Percentiles rank a stretch among this genome's conserved stretches.
These are phyloP conservation scores for Sardina pilchardus DNA, from an alignment of 2,113 vertebrate genomes.

Conservation along the genomic window DNA sequence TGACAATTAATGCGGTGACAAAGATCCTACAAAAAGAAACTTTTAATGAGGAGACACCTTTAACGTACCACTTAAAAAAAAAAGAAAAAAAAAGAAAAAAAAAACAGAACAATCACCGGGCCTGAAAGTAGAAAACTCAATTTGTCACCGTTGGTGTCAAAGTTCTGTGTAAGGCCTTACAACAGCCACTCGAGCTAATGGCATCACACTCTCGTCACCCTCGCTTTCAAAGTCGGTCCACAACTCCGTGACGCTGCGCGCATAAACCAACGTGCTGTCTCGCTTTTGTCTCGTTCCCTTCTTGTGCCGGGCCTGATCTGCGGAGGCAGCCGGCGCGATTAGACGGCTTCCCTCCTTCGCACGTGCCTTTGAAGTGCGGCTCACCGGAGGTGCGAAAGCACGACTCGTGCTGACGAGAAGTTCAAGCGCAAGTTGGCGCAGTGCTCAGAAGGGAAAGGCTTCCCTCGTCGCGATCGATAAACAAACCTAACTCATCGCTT, in stretches of 20 bases:
- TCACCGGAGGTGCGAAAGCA: too few relatives aligned
- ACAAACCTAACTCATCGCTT: not conserved
- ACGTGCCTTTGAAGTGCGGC: not conserved
- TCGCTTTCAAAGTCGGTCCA: not conserved
- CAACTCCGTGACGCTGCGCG: not conserved
- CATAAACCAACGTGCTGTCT: not conserved
- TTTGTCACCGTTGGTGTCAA: not conserved
- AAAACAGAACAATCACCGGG: too few relatives aligned
- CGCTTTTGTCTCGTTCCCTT: not conserved
- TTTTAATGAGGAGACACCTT: slow-evolving; percentile 1
- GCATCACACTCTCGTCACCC: not conserved
- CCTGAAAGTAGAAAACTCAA: not conserved
- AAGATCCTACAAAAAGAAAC: not conserved
- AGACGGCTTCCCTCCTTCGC: not conserved
- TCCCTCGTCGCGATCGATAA: not conserved
- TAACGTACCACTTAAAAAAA: not conserved
- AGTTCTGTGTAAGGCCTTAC: not conserved
- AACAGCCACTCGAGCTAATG: not conserved
- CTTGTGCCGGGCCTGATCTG: not conserved
- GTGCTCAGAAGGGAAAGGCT: not conserved
- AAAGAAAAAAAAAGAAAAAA: too few relatives aligned
- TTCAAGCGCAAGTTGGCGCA: not conserved
- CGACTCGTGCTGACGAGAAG: not conserved
- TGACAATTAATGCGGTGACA: not conserved
- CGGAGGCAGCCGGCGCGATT: not conserved